Base-by-base conservation (phyloP, 1,140 invertebrate species). In the Lutraria rhynchaena region DNA sequence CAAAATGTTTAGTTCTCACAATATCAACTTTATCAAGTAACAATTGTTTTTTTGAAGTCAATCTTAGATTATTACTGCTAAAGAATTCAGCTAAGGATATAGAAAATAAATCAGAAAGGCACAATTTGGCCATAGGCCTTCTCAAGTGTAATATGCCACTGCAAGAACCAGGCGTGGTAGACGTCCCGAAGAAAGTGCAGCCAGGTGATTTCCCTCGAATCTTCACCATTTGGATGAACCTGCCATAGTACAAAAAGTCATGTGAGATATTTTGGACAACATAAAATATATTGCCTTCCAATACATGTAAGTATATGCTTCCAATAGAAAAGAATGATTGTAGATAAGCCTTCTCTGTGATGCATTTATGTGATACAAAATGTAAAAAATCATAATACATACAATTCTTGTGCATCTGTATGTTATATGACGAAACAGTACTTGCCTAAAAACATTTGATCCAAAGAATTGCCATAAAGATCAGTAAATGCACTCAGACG, bases 71-170 rank as follows among this genome's bases (percentile, higher is more conserved):
- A 84, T 89, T 86, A 46, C 84, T 87, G 55, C 85, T 89, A 57
- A 85, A 90, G 53, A 90, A 89, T 80, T 89, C 87, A 17, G 87
- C 86, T 53, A 85, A 49, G 55, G 83, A 86, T 58, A 89, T 88
- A 22, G 82, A 86, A 76, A 89, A 90, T 60, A 89, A 86, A 51
- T 83, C 83, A 33, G 87, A 89, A 22, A 88, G 75, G 55, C 86
- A 89, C 41, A 88, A 63, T 85, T 89, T 89, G 84, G 86, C 87
- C 89, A 89, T 89, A 84, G 87, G 87, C 75, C 87, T 86, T 51
- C 74, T 67, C 46, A 89, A 70, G 75, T 89, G 86, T 61, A 90
- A 65, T 67, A 89, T 88, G 46, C 55, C 19, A 17, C 57, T 71
- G 37, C 53, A 49, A 58, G 44, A 60, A 49, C 53, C 44, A 60